These are phyloP conservation scores for Sebastiscus tertius DNA, from an alignment of 2,797 vertebrate species.

Conservation along the genomic window DNA sequence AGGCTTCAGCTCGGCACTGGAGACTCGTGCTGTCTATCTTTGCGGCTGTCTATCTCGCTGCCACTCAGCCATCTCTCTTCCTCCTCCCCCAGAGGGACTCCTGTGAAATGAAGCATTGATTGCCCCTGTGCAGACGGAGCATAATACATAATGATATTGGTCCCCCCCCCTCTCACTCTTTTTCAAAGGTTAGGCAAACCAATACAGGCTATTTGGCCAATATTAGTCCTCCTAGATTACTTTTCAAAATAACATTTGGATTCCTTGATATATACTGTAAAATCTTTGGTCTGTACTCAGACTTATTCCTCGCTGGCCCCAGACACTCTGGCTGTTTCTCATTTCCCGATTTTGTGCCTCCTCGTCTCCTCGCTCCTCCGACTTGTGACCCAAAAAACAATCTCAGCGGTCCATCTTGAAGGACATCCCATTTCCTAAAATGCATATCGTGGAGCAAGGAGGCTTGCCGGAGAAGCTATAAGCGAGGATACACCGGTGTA, in stretches of 20 bases:
- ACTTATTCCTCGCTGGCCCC: slow-evolving; percentile 2
- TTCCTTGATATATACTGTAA: slow-evolving; percentile 1
- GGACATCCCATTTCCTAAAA: background rate
- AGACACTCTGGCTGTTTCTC: background rate
- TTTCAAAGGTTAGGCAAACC: slow-evolving; percentile 51
- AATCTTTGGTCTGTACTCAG: slow-evolving; percentile 11
- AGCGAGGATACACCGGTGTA: background rate
- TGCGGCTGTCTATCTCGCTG: slow-evolving; percentile 25
- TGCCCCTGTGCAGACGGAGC: slow-evolving; percentile 67
- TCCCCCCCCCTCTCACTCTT: slow-evolving; percentile 19
- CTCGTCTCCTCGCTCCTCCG: background rate
- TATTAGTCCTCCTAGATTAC: slow-evolving; percentile 28
- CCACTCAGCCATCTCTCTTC: slow-evolving; percentile 27
- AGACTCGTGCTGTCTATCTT: slow-evolving; percentile 36
- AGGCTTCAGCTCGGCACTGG: slow-evolving; percentile 28
- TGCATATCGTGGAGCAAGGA: accelerated
- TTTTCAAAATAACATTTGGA: slow-evolving; percentile 39
- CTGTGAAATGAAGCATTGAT: slow-evolving; percentile 77
- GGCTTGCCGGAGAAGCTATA: background rate
- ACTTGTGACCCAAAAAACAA: background rate
- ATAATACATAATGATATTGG: slow-evolving; percentile 76
- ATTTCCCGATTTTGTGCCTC: background rate
- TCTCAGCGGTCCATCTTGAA: background rate
- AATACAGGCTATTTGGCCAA: slow-evolving; percentile 17
- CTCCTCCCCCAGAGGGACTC: slow-evolving; percentile 42